Base-by-base conservation (phyloP, 1,140 invertebrate genomes). In the Chironomus tepperi region DNA sequence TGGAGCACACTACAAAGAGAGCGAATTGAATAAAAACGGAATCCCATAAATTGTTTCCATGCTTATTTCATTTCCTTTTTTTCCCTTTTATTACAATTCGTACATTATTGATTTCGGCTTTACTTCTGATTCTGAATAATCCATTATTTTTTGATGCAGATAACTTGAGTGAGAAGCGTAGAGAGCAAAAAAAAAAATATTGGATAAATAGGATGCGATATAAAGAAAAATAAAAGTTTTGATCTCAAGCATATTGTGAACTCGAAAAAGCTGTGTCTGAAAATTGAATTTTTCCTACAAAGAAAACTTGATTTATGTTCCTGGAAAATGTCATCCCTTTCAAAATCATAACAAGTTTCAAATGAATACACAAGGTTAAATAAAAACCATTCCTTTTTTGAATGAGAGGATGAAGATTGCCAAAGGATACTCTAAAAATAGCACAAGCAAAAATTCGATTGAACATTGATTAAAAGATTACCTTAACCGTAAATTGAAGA, bases 31-130 rank as follows among this genome's bases (percentile, higher is more conserved):
- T 34, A 34, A 34, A 34, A 57, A 57, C 47, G 47, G 47, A 47
- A 57, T 57, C 47, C 47, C 47, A 57, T 57, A 57, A 57, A 57
- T 57, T 57, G 47, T 57, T 57, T 57, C 47, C 47, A 12, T 12
- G 10, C n/a, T 57, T 12, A 57, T n/a, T 12, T 57, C n/a, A n/a
- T 57, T 57, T 57, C 47, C 47, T 57, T 57, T 57, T 47, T 57
- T 57, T 57, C n/a, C n/a, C 47, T 57, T 57, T 57, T 57, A 57
- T 57, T 57, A 57, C 47, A 57, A 34, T 57, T n/a, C 47, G 1
- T 57, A 57, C 47, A 57, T 57, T 57, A 57, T 57, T 57, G 47
- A 57, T 57, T 57, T n/a, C 10, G 9, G 9, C n/a, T 12, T 57
- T 57, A 12, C 47, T 57, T 12, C 47, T 57, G 9, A 57, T 12